These are phyloP conservation scores for Zapus hudsonius DNA, from an alignment of 2,113 vertebrate species.

Conservation along the genomic window DNA sequence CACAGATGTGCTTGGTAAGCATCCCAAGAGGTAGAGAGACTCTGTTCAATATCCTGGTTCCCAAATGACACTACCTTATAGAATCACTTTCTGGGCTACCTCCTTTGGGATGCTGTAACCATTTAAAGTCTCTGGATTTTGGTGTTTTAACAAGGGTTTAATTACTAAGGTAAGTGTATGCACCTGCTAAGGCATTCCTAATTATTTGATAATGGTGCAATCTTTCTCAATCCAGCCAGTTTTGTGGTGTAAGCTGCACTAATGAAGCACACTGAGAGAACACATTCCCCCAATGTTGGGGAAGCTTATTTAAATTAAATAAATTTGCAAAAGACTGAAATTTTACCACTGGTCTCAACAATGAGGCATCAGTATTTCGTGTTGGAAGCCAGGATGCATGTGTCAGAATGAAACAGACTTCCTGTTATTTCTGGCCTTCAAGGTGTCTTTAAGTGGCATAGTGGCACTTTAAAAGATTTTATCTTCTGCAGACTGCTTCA, in stretches of 20 bases:
- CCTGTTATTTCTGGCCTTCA: constrained; percentile 49
- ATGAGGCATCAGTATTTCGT: constrained; percentile 43
- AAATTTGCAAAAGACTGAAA: constrained; percentile 82
- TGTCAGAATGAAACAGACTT: constrained; percentile 9
- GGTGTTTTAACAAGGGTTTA: constrained; percentile 97
- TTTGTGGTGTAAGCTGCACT: constrained; percentile 88
- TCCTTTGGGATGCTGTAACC: constrained; percentile 91
- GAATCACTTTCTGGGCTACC: constrained; percentile 90
- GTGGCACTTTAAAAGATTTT: constrained; percentile 48
- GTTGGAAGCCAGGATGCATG: not conserved
- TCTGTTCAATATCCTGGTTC: constrained; percentile 83
- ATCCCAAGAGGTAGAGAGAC: constrained; percentile 83
- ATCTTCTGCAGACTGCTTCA: constrained; percentile 55
- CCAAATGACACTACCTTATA: constrained; percentile 86
- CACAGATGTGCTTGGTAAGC: constrained; percentile 87
- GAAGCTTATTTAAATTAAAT: constrained; percentile 86
- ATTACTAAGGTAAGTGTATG: constrained; percentile 96
- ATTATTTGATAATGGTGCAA: constrained; percentile 93
- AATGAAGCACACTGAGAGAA: constrained; percentile 89
- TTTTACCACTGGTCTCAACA: constrained; percentile 79
- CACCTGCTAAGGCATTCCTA: constrained; percentile 95
- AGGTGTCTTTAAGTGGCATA: constrained; percentile 70
- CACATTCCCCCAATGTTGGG: constrained; percentile 83
- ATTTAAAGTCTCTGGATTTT: constrained; percentile 94
- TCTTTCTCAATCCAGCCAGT: constrained; percentile 91